Evolutionary conservation across 2,113 vertebrate species (phyloP), one percentile per base, ranked within the genome.

Genomic region (Burhinus bistriatus): DNA sequence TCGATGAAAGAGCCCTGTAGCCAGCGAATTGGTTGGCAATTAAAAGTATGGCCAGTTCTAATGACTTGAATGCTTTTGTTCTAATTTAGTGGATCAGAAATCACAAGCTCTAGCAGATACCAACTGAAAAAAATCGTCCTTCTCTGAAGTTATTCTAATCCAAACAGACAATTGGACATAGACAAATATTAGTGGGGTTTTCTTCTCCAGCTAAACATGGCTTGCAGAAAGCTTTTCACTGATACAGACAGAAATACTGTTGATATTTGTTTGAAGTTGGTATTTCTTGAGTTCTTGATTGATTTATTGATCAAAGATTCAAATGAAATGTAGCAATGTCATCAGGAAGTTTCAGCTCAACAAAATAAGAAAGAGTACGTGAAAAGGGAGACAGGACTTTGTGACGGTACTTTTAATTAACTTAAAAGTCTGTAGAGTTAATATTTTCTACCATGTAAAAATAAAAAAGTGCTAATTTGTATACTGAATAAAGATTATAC

Each of bases 61-160:
- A 91, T 91, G 73, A 52, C 36, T 96, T 87, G 11, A 93, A 89
- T 93, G 83, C 64, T 96, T 89, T 95, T 95, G 30, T 93, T 97
- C 81, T 94, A 83, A 95, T 96, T 94, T 89, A 69, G 68, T 91
- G 90, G 76, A 89, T 97, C 44, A 90, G 64, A 92, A 98, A 76
- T 96, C 79, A 68, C 49, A 71, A 96, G 76, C 70, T 94, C 76
- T 89, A 92, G 85, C 71, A 95, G 72, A 65, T 94, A 96, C 36
- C 57, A 93, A 94, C 76, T 96, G 45, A 94, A 95, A 89, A 96
- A 89, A 96, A 91, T 87, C 64, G 90, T 36, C 62, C 49, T 97
- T 97, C 87, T 87, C 66, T 78, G 38, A 91, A 59, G 70, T 85
- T 93, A 93, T 59, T 95, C 26, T 79, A 61, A 80, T 91, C 32